Evolutionary conservation across 2,888 invertebrate genomes (phyloP), one percentile per base, ranked within the genome.

Genomic region (Latrodectus hesperus): DNA sequence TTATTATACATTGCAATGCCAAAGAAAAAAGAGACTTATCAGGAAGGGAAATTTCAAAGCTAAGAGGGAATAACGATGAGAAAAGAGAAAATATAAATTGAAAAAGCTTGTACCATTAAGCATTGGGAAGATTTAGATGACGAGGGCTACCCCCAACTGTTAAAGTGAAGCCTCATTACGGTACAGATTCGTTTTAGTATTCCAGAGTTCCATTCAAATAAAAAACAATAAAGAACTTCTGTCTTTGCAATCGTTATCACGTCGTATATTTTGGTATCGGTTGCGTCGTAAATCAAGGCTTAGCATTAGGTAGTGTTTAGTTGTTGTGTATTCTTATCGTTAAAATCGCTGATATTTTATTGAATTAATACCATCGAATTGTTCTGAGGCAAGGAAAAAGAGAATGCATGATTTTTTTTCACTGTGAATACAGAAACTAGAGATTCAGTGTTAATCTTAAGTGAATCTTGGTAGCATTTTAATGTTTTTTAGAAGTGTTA

Each of bases 231-330:
- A 81, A 86, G 77, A 87, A 78, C 68, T 77, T 76, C 78, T 87
- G 87, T 87, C 87, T 87, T 87, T 82, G 17, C 73, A 52, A 73
- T 82, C 87, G 82, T 87, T 87, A 87, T 87, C 87, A 87, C 87
- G 70, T 87, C 87, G 82, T 87, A 77, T 73, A 55, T 82, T 76
- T 68, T 53, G 5, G 73, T 83, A 87, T 68, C 68, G 77, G 74
- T 51, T 67, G 26, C 22, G 22, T 68, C 64, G 78, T 87, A 87
- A 87, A 87, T 86, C 60, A 38, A 22, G 16, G 73, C 26, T 73
- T 73, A 52, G 65, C 73, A 81, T 73, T 67, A 38, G 22, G 22
- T 22, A 1, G 22, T 22, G 22, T 22, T 22, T 22, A 22, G 22
- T 1, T 22, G 22, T 22, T 22, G 22, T 22, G 22, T 0, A 22